These are phyloP conservation scores for Cactoblastis cactorum DNA, from an alignment of 2,888 invertebrate species.

Conservation along the genomic window DNA sequence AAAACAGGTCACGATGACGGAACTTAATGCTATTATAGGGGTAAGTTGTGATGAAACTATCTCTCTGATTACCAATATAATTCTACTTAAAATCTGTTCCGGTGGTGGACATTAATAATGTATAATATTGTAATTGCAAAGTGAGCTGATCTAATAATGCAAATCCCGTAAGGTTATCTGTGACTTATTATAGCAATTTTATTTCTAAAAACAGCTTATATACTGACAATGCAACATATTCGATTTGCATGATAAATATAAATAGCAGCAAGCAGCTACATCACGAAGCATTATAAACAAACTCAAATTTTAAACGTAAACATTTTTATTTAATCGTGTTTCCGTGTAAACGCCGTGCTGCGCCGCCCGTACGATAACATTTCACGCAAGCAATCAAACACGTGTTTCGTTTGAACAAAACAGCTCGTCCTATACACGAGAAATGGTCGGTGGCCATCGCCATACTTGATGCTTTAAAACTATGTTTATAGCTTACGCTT, in stretches of 20 bases:
- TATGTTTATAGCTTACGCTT: neutral
- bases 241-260: neutral
- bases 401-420: conserved; percentile 54
- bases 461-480: too few species aligned
- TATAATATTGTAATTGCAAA: too few species aligned
- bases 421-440: conserved; percentile 44
- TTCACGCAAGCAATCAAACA: conserved; percentile 53
- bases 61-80: too few species aligned
- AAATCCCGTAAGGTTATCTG: too few species aligned
- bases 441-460: neutral
- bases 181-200: too few species aligned
- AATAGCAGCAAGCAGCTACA: neutral
- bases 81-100: too few species aligned
- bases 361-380: conserved; percentile 37
- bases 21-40: conserved; percentile 95
- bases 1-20: conserved; percentile 97
- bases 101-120: too few species aligned
- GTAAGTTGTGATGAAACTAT: conserved; percentile 62
- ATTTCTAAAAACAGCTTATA: too few species aligned
- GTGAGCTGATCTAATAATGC: too few species aligned
- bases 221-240: too few species aligned
- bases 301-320: neutral
- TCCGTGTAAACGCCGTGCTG: neutral
- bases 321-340: neutral
- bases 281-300: neutral